A percentile compares a stretch with the other conserved stretches of the same genome.
Evolutionary conservation across 1,140 invertebrate genomes (phyloP).

Genomic region (Lasioglossum baleicum): DNA sequence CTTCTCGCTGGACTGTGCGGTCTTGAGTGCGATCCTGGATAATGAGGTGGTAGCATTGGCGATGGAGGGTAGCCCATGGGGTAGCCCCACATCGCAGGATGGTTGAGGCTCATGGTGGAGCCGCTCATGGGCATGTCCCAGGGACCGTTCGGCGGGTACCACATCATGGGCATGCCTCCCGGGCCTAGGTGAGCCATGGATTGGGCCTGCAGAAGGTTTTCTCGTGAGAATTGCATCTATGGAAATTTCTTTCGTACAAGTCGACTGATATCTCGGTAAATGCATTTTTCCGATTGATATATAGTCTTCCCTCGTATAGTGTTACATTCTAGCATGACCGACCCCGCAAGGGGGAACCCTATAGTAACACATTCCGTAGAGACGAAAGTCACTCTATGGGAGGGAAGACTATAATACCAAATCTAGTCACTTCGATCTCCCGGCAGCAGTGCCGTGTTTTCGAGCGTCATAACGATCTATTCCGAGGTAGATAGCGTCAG

Average conservation of each 20-base stretch:
- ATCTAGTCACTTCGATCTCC: too few species aligned
- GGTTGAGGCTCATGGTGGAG: conserved; percentile 76
- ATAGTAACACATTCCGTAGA: too few species aligned
- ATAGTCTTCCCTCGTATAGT: too few species aligned
- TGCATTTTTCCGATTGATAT: too few species aligned
- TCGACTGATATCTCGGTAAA: too few species aligned
- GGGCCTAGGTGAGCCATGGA: conserved; percentile 85
- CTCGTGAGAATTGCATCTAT: too few species aligned
- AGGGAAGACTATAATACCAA: too few species aligned
- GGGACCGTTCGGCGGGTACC: conserved; percentile 77
- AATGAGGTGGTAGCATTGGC: conserved; percentile 80
- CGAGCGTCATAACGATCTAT: neutral
- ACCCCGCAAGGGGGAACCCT: too few species aligned
- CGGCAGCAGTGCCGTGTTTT: neutral
- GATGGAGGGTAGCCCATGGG: conserved; percentile 75
- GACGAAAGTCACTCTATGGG: too few species aligned
- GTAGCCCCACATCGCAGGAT: conserved; percentile 73
- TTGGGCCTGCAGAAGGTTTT: conserved; percentile 81
- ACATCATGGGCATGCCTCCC: conserved; percentile 73
- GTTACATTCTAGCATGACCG: too few species aligned
- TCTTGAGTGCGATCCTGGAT: conserved; percentile 71
- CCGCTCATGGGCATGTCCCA: conserved; percentile 75
- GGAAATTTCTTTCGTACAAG: too few species aligned
- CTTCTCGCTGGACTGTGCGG: conserved; percentile 78
- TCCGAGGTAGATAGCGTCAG: neutral